These are phyloP conservation scores for Caenorhabditis becei DNA, from an alignment of 2,888 invertebrate species.

Conservation along the genomic window DNA sequence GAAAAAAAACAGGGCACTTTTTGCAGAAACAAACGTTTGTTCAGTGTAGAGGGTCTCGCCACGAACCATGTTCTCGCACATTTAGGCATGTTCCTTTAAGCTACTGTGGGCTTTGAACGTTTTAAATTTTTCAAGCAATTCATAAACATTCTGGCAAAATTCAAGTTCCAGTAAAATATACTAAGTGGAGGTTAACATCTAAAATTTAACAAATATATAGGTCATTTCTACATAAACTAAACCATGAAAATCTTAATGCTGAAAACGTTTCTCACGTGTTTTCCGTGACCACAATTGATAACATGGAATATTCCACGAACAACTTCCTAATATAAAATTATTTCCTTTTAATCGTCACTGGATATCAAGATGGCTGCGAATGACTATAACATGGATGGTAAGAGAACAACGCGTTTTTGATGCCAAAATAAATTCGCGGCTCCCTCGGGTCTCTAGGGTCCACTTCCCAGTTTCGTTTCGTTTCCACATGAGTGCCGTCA, in stretches of 20 bases:
- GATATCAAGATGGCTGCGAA: constrained; percentile 40
- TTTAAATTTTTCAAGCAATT: too few relatives aligned
- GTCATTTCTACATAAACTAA: too few relatives aligned
- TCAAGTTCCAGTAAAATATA: too few relatives aligned
- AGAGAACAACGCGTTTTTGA: constrained; percentile 5
- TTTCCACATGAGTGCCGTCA: constrained; percentile 52
- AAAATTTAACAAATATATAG: too few relatives aligned
- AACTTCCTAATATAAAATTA: background rate
- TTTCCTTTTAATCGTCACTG: background rate
- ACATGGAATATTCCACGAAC: background rate
- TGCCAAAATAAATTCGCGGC: constrained; percentile 15
- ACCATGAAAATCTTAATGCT: background rate
- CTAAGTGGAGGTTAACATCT: too few relatives aligned
- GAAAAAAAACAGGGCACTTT: too few relatives aligned
- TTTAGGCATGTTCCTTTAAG: too few relatives aligned
- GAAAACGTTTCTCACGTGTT: background rate
- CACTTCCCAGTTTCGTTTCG: constrained; percentile 48
- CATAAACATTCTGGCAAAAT: too few relatives aligned
- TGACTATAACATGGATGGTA: constrained; percentile 59
- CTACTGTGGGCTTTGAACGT: too few relatives aligned
- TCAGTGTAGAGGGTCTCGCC: too few relatives aligned
- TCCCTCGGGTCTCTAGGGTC: constrained; percentile 33
- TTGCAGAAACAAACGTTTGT: too few relatives aligned
- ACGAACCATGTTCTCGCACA: too few relatives aligned
- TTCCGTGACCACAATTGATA: background rate